phyloP scores from a whole-genome alignment of 2,888 invertebrate species.

The Agrotis segetum region DNA sequence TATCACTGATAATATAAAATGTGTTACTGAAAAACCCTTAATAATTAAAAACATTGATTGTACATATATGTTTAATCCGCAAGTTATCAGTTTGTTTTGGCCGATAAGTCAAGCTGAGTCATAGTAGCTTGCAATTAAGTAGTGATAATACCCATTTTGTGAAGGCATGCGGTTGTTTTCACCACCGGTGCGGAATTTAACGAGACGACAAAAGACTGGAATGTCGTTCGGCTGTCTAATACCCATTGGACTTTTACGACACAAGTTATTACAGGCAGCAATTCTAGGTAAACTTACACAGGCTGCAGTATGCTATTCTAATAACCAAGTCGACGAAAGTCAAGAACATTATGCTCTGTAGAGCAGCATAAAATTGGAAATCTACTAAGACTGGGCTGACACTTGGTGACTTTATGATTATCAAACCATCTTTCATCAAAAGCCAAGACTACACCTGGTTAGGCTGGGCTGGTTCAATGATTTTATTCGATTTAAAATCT shows the following conservation, averaged over 20 bases:
- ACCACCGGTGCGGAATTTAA: constrained; percentile 1
- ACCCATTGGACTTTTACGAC: not conserved
- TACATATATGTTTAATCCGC: constrained; percentile 13
- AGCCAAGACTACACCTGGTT: too few species aligned
- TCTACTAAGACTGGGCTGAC: too few species aligned
- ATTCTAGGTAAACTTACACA: constrained; percentile 11
- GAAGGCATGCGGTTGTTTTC: constrained; percentile 10
- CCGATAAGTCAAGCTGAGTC: constrained; percentile 36
- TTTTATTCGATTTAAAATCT: too few species aligned
- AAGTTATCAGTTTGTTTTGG: constrained; percentile 30
- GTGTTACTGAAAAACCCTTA: constrained; percentile 25
- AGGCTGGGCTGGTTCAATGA: too few species aligned
- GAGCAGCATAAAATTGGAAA: too few species aligned
- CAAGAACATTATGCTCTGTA: too few species aligned
- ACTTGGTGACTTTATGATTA: too few species aligned
- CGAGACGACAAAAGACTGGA: not conserved
- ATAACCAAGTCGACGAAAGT: too few species aligned
- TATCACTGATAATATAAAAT: constrained; percentile 20
- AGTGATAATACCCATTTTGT: constrained; percentile 29
- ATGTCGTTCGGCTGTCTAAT: constrained; percentile 14
- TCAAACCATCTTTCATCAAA: too few species aligned
- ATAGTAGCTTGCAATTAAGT: constrained; percentile 1
- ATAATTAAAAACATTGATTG: constrained; percentile 14
- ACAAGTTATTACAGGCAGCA: not conserved
- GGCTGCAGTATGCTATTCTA: not conserved